These are phyloP conservation scores for Prosopocoilus inquinatus DNA, from an alignment of 2,888 invertebrate species.

Conservation along the genomic window DNA sequence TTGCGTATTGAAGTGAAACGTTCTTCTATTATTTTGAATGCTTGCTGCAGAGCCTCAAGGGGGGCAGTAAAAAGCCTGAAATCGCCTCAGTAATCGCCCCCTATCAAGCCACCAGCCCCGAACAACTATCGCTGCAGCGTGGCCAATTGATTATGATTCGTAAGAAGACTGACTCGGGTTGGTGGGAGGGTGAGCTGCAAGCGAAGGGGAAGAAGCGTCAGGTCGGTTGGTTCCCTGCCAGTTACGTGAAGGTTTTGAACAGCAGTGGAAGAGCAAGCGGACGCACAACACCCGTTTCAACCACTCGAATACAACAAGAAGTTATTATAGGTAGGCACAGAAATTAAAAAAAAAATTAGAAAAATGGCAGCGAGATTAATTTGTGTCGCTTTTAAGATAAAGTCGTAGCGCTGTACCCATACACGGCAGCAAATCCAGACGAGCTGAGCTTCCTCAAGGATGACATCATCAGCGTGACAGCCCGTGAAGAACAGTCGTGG, in stretches of 20 bases:
- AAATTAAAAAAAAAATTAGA: no score
- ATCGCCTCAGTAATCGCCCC: slow-evolving; percentile 93
- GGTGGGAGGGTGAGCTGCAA: slow-evolving; percentile 99
- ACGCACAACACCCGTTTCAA: slow-evolving; percentile 71
- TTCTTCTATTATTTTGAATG: neutral
- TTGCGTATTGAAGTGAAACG: neutral
- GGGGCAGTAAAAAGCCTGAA: slow-evolving; percentile 75
- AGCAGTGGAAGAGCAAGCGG: slow-evolving; percentile 69
- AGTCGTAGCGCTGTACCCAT: slow-evolving; percentile 91
- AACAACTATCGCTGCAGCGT: slow-evolving; percentile 85
- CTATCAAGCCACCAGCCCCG: slow-evolving; percentile 87
- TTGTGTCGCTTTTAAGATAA: slow-evolving; percentile 58
- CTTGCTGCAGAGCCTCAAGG: slow-evolving; percentile 56
- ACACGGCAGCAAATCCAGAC: slow-evolving; percentile 91
- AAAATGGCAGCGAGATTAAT: neutral
- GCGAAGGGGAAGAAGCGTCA: slow-evolving; percentile 86
- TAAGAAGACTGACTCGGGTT: slow-evolving; percentile 94
- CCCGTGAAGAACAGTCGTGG: slow-evolving; percentile 94
- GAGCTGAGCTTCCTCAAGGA: slow-evolving; percentile 91
- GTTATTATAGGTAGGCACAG: slow-evolving; percentile 44
- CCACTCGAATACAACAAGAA: slow-evolving; percentile 63
- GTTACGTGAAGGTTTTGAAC: slow-evolving; percentile 84
- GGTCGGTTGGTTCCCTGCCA: slow-evolving; percentile 99
- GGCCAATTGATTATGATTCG: slow-evolving; percentile 95
- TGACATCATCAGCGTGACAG: slow-evolving; percentile 84